These are phyloP conservation scores for Drosophila lacertosa DNA, from an alignment of 1,140 invertebrate genomes.

Conservation along the genomic window DNA sequence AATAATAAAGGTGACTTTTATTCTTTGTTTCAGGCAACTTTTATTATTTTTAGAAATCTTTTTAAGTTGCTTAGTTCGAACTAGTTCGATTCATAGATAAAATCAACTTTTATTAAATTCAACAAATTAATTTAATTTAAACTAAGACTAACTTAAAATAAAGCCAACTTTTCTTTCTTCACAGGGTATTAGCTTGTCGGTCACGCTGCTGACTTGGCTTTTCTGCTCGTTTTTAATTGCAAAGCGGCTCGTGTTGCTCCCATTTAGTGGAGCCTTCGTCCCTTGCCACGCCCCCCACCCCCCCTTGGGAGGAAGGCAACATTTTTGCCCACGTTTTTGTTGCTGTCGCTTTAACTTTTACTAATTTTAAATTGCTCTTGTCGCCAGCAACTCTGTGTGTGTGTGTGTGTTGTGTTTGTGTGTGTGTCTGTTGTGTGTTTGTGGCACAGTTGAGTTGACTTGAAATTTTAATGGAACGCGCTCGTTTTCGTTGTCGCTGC, in stretches of 20 bases:
- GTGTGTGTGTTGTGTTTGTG: constrained; percentile 18
- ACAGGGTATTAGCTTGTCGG: background rate
- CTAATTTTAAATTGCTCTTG: constrained; percentile 78
- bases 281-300: background rate
- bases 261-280: constrained; percentile 44
- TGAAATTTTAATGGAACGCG: constrained; percentile 79
- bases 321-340: constrained; percentile 4
- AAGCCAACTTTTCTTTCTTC: background rate
- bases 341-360: constrained; percentile 69
- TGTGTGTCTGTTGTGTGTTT: constrained; percentile 31
- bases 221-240: constrained; percentile 61
- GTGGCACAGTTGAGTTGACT: constrained; percentile 65
- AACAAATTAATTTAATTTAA: background rate
- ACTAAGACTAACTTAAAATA: too few species aligned
- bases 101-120: background rate
- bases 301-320: too few species aligned
- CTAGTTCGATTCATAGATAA: too few species aligned
- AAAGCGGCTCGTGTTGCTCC: constrained; percentile 64
- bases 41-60: too few species aligned
- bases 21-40: too few species aligned
- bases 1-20: too few species aligned
- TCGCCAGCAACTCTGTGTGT: constrained; percentile 2
- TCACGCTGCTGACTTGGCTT: background rate
- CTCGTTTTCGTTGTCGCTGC: constrained; percentile 48
- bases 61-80: too few species aligned